A percentile compares a stretch with the other conserved stretches of the same genome.
These are phyloP conservation scores for Thamnophis elegans DNA, from an alignment of 2,797 vertebrate species.

Conservation along the genomic window DNA sequence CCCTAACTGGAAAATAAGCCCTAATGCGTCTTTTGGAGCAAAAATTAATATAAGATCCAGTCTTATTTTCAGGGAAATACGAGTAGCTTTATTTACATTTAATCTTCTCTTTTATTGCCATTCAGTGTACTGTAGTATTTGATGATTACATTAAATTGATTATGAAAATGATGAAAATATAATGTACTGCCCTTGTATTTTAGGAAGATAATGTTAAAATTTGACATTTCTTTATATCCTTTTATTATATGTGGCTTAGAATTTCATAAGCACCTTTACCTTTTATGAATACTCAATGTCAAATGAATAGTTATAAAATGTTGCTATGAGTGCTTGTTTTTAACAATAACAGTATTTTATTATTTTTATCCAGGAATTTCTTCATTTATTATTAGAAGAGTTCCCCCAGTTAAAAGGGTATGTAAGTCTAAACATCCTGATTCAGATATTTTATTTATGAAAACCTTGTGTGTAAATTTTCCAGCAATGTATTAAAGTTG, in stretches of 20 bases:
- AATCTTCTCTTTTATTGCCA: background rate
- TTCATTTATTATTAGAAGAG: slow-evolving; percentile 84
- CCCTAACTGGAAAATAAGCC: too few species aligned
- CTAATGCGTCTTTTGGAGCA: too few species aligned
- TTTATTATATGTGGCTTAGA: background rate
- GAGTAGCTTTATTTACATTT: background rate
- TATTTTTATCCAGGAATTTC: slow-evolving; percentile 84
- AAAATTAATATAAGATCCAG: background rate
- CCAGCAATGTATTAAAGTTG: background rate
- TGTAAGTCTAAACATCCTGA: slow-evolving; percentile 49
- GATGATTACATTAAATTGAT: background rate
- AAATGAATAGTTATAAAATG: background rate
- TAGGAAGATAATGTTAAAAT: background rate
- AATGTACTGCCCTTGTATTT: background rate
- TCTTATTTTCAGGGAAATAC: background rate
- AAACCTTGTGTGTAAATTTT: background rate
- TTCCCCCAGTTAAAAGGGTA: slow-evolving; percentile 84
- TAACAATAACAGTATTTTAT: background rate
- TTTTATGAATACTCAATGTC: background rate
- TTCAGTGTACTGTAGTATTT: background rate
- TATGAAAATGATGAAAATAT: background rate
- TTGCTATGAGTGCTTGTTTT: slow-evolving; percentile 37
- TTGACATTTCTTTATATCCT: background rate
- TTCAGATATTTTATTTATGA: background rate
- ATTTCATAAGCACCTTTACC: background rate